Conservation (phyloP, 2,113 vertebrate species). For the Nettapus auritus region DNA sequence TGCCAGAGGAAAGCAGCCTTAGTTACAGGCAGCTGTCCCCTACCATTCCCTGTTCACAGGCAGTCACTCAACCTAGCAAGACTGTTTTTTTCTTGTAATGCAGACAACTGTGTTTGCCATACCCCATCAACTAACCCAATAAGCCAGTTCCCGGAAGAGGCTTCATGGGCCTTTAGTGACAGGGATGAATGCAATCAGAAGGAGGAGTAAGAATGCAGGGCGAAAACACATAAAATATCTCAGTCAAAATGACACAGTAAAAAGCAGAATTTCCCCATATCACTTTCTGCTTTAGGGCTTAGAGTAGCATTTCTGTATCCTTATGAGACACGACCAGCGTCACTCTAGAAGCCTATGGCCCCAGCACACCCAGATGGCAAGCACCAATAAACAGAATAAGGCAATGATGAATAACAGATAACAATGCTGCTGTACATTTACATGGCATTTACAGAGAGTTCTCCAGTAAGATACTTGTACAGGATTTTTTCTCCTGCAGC, state of each 20-base stretch:
- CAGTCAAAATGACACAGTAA: background rate
- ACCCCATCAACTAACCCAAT: background rate
- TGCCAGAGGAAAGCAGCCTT: background rate
- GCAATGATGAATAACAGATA: background rate
- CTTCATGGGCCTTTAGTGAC: background rate
- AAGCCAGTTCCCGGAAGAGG: background rate
- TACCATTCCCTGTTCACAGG: background rate
- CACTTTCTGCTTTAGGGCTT: background rate
- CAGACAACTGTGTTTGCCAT: background rate
- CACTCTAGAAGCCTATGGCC: background rate
- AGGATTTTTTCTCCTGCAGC: background rate
- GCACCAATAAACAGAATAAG: background rate
- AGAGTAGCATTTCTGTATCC: background rate
- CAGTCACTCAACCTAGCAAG: background rate
- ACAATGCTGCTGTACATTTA: background rate
- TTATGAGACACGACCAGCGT: background rate
- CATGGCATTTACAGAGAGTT: background rate
- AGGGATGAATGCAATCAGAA: background rate
- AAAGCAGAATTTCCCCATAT: background rate
- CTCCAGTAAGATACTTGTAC: background rate
- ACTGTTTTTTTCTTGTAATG: background rate
- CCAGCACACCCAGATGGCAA: background rate
- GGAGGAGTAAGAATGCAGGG: background rate
- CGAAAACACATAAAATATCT: background rate
- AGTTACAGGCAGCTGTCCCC: rapidly evolving